Evolutionary conservation across 1,140 invertebrate genomes (phyloP).

Genomic region (Euwallacea similis): DNA sequence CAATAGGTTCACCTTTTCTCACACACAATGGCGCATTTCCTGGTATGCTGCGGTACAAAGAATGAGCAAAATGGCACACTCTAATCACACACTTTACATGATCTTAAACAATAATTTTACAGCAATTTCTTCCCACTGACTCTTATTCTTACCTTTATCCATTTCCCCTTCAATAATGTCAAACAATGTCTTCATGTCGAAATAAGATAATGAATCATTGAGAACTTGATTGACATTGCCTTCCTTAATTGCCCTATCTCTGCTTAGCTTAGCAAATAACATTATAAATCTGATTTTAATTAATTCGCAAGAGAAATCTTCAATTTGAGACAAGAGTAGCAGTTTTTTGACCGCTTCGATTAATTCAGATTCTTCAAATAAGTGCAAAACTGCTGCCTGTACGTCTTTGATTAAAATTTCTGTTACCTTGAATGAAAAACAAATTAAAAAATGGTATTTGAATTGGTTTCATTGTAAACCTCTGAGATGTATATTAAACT

Average conservation of each 20-base stretch:
- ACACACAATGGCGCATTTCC: slow-evolving; percentile 20
- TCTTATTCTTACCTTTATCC: slow-evolving; percentile 10
- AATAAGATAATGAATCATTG: slow-evolving; percentile 7
- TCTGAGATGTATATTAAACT: slow-evolving; percentile 21
- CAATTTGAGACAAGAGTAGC: slow-evolving; percentile 34
- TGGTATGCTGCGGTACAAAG: slow-evolving; percentile 54
- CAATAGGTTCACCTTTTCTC: slow-evolving; percentile 49
- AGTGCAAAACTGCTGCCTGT: slow-evolving; percentile 7
- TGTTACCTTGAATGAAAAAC: slow-evolving; percentile 41
- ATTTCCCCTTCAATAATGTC: slow-evolving; percentile 16
- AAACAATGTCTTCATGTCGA: slow-evolving; percentile 20
- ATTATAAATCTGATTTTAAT: slow-evolving; percentile 38
- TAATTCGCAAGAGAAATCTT: slow-evolving; percentile 39
- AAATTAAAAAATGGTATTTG: neutral
- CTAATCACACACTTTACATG: slow-evolving; percentile 36
- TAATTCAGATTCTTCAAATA: slow-evolving; percentile 32
- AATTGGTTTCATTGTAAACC: slow-evolving; percentile 10
- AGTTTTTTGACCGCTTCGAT: slow-evolving; percentile 39
- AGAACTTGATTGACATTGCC: slow-evolving; percentile 10
- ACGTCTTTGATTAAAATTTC: slow-evolving; percentile 45
- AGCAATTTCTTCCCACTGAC: neutral
- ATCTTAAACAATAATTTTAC: slow-evolving; percentile 20
- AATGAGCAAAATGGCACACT: slow-evolving; percentile 33
- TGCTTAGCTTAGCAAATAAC: slow-evolving; percentile 30
- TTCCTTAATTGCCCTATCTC: neutral